A percentile compares a stretch with the other conserved stretches of the same genome.
Conservation (phyloP, 2,888 invertebrate genomes). For the Hemaris fuciformis region DNA sequence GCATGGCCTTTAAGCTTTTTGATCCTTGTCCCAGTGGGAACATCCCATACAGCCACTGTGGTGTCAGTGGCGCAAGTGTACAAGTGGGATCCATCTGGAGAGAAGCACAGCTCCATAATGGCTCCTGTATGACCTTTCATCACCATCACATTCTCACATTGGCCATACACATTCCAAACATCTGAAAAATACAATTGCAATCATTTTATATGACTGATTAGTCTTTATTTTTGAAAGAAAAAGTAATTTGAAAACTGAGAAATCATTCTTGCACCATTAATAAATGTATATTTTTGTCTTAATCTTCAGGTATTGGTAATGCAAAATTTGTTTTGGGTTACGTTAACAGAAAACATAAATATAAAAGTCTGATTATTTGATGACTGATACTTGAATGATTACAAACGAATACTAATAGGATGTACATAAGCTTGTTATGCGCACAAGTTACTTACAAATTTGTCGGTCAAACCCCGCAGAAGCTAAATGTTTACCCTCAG, state of each 20-base stretch:
- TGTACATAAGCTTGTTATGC: background rate
- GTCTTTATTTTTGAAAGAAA: background rate
- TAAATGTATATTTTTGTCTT: too few species aligned
- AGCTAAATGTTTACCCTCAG: conserved; percentile 96
- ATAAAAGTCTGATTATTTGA: too few species aligned
- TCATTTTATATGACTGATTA: too few species aligned
- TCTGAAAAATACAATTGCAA: conserved; percentile 83
- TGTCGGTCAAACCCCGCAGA: conserved; percentile 97
- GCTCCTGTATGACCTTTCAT: conserved; percentile 98
- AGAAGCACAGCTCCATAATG: conserved; percentile 95
- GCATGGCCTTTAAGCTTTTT: conserved; percentile 94
- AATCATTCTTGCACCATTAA: too few species aligned
- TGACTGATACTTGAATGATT: too few species aligned
- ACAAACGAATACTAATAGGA: too few species aligned
- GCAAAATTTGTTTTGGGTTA: too few species aligned
- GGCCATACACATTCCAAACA: conserved; percentile 98
- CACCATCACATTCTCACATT: conserved; percentile 97
- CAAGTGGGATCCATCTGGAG: conserved; percentile 90
- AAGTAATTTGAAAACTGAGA: too few species aligned
- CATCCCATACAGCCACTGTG: conserved; percentile 97
- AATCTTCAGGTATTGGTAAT: too few species aligned
- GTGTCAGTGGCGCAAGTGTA: conserved; percentile 97
- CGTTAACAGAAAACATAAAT: too few species aligned
- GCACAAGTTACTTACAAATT: conserved; percentile 87
- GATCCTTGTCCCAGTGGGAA: conserved; percentile 91